Evolutionary conservation across 2,797 vertebrate genomes (phyloP), one percentile per base, ranked within the genome.

Genomic region (Rhynchotus rufescens): DNA sequence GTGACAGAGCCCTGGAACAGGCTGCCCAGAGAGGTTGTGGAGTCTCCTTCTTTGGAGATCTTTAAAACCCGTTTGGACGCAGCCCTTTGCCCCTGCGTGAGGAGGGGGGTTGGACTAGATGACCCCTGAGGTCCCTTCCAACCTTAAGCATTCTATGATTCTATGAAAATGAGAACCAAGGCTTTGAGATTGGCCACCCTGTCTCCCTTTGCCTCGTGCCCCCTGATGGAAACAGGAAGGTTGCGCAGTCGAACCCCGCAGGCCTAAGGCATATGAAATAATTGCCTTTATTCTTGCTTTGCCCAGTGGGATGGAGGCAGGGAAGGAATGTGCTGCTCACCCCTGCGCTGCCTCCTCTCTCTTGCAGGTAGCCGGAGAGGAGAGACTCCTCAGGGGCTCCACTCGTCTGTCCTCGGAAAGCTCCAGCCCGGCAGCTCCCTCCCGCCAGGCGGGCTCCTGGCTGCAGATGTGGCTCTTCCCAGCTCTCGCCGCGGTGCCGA

Each of bases 341-440:
- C 45, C 13, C 3, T 9, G 1, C 4, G 0, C 25, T 54, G 20
- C 38, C 61, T 90, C 57, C 34, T 34, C 49, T 81, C 76, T 54
- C 86, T 84, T 77, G 12, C 84, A 97, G 97, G 87, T 93, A 36
- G 49, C 97, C 3, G 93, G 90, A n/a, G 96, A 97, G 77, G 96
- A 97, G 80, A 78, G 80, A 73, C 94, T 96, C 93, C 98, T 98
- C 96, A 97, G 94, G 6, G 98, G 97, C 93, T 98, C 98, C 49
- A 98, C 98, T 20, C 98, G 96, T 11, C 96, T 98, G 21, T 98
- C 98, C 28, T 98, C 98, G 34, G 97, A 98, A 30, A 97, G 98
- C 86, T 98, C 96, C 81, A 87, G 85, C 42, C 79, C 92, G 11
- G 80, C 88, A 30, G 62, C 65, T 71, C 73, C 84, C 0, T 75